Evolutionary conservation across 1,140 invertebrate species (phyloP).

Genomic region (Drosophila virilis): DNA sequence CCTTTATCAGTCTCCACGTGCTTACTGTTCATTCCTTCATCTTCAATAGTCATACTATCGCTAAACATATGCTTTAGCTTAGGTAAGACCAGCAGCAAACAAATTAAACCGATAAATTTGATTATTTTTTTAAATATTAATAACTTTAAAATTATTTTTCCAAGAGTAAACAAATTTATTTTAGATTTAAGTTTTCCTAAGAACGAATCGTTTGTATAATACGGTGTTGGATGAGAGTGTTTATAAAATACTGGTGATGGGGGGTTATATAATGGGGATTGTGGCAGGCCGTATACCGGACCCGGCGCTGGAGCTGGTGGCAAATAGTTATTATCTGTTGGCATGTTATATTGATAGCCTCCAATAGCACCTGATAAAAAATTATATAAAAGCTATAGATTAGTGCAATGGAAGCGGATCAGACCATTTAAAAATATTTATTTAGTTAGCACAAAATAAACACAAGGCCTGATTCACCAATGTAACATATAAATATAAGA

Average conservation of each 20-base stretch:
- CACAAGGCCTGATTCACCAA: too few species aligned
- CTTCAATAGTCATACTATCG: constrained; percentile 57
- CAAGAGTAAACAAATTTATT: constrained; percentile 89
- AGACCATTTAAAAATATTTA: too few species aligned
- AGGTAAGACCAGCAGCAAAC: constrained; percentile 90
- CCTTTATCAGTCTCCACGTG: constrained; percentile 66
- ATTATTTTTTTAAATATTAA: constrained; percentile 91
- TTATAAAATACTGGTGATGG: constrained; percentile 84
- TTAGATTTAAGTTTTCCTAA: constrained; percentile 88
- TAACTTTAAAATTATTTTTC: constrained; percentile 89
- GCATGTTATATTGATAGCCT: constrained; percentile 67
- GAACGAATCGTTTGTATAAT: constrained; percentile 85
- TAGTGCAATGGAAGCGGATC: neutral
- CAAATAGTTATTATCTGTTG: constrained; percentile 81
- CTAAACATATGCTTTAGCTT: constrained; percentile 86
- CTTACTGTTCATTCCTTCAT: constrained; percentile 66
- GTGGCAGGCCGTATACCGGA: constrained; percentile 64
- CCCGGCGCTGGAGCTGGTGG: constrained; percentile 76
- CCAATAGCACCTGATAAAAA: constrained; percentile 21
- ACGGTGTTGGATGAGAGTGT: constrained; percentile 83
- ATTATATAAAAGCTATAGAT: neutral
- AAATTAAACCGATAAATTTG: constrained; percentile 90
- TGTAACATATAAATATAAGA: too few species aligned
- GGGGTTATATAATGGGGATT: constrained; percentile 76
- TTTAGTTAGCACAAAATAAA: too few species aligned